phyloP scores from a whole-genome alignment of 53 echinoderm and acorn worm species.

The Zoroaster sp. region DNA sequence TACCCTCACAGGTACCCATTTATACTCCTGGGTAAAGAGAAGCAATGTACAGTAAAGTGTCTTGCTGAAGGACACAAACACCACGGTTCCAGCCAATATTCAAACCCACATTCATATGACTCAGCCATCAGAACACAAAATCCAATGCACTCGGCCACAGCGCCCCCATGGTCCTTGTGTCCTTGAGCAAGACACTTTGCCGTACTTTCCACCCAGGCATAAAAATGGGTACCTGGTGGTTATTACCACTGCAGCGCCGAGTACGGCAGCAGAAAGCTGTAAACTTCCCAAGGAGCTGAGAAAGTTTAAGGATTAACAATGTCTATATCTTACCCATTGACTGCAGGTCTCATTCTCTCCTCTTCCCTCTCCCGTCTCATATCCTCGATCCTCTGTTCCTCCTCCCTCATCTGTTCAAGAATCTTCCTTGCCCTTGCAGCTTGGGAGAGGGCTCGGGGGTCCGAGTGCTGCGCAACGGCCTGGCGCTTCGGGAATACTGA shows the following conservation, averaged over 20 bases:
- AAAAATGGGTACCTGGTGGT: not conserved
- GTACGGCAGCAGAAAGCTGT: too few species aligned
- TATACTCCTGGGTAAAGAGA: too few species aligned
- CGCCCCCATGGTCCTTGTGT: too few species aligned
- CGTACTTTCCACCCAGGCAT: not conserved
- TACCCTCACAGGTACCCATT: too few species aligned
- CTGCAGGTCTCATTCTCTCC: not conserved
- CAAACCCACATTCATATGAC: too few species aligned
- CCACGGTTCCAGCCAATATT: too few species aligned
- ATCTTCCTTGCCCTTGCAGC: constrained; percentile 31
- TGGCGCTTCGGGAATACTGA: not conserved
- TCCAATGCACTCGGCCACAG: too few species aligned
- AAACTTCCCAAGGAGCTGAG: not conserved
- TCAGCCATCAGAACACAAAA: too few species aligned
- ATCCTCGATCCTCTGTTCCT: constrained; percentile 15
- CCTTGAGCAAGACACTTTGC: too few species aligned
- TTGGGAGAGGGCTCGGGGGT: not conserved
- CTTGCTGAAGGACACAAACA: too few species aligned
- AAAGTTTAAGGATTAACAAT: not conserved
- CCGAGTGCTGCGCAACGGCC: constrained; percentile 5
- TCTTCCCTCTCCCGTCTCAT: constrained; percentile 4
- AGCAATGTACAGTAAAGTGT: too few species aligned
- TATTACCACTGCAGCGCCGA: too few species aligned
- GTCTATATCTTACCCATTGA: not conserved
- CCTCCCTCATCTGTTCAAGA: not conserved